Evolutionary conservation across 2,797 vertebrate species (phyloP), one percentile per base, ranked within the genome.

Genomic region (Borostomias antarcticus): DNA sequence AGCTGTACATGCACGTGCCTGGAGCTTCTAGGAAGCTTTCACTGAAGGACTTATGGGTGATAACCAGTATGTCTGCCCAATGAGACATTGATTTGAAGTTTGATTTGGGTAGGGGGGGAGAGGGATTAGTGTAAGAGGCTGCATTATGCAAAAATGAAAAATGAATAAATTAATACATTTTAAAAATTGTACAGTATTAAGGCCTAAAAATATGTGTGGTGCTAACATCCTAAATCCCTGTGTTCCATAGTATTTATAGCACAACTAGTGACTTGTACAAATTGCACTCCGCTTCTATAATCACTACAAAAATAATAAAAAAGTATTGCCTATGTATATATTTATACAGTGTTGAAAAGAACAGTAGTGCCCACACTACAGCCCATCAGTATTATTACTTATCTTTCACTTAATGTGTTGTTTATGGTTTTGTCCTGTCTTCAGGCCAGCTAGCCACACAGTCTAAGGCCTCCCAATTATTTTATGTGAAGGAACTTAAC

Each of bases 181-280:
- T 92, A 88, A 89, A 87, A 91, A 91, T 87, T 99, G 96, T 99
- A 98, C 97, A 98, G 97, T 98, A 95, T 96, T 97, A 97, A 96
- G 96, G 96, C 96, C 97, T 98, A 97, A 97, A 97, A 95, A 95
- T 89, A 96, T 95, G 96, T 98, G 96, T 98, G 97, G 97, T 99
- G 97, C 96, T 92, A 96, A 92, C 95, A 97, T 96, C 95, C 94
- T 79, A 87, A 94, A 89, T 95, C 92, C 94, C 94, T 93, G 95
- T 98, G 95, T 98, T 99, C 95, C 95, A 98, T 98, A 98, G 96
- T 98, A 98, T 98, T 98, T 98, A 98, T 98, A 98, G 97, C 97
- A 99, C 97, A 99, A 98, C 95, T 97, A 98, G 95, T 96, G 96
- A 98, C 96, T 95, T 97, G 95, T 98, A 98, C 95, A 96, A 98